These are phyloP conservation scores for Emydura subglobosa DNA, from an alignment of 2,113 vertebrate species.

Conservation along the genomic window DNA sequence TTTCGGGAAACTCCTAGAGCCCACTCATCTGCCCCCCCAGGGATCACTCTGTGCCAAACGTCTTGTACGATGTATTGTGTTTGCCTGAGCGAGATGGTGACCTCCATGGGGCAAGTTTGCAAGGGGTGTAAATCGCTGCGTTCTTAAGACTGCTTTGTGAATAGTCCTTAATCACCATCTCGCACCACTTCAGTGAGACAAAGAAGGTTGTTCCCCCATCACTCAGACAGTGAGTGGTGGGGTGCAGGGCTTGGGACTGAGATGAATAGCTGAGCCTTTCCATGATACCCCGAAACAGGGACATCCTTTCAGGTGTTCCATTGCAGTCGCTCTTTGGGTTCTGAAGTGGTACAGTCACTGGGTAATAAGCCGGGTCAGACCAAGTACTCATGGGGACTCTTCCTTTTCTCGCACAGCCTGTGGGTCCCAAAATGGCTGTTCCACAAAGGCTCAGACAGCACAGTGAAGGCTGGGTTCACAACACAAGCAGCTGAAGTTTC, in stretches of 20 bases:
- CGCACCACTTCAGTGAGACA: not conserved
- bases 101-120: not conserved
- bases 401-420: not conserved
- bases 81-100: not conserved
- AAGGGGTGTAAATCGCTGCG: not conserved
- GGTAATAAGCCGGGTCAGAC: not conserved
- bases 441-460: not conserved
- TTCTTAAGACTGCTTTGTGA: not conserved
- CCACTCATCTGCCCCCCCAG: not conserved
- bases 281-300: not conserved
- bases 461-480: not conserved
- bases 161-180: not conserved
- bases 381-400: not conserved
- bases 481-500: not conserved
- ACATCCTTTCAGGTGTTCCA: not conserved
- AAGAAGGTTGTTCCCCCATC: not conserved
- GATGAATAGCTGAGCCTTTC: not conserved
- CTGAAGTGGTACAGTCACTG: not conserved
- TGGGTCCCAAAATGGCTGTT: not conserved
- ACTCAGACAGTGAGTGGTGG: rapidly evolving
- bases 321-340: not conserved
- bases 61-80: not conserved
- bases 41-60: not conserved
- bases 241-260: not conserved
- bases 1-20: not conserved